These are phyloP conservation scores for Fregata magnificens DNA, from an alignment of 2,113 vertebrate species.

Conservation along the genomic window DNA sequence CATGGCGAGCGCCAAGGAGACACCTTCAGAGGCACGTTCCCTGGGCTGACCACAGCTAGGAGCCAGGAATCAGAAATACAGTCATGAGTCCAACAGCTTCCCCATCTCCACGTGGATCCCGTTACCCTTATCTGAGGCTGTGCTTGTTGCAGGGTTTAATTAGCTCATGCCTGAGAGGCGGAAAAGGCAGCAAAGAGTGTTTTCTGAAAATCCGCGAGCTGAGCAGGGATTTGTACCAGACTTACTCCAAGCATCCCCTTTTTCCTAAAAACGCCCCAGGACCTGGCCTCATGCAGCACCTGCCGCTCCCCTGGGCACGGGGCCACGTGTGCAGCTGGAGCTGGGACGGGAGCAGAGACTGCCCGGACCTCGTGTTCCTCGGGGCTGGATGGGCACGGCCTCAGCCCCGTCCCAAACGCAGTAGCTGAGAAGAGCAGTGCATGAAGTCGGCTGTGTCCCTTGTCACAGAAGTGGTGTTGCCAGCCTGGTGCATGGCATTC, in stretches of 20 bases:
- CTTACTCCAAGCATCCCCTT: not conserved
- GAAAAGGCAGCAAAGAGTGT: not conserved
- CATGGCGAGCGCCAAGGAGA: not conserved
- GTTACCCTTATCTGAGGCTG: not conserved
- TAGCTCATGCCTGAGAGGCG: not conserved
- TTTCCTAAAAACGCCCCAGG: not conserved
- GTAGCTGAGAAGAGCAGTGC: not conserved
- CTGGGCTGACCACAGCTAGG: not conserved
- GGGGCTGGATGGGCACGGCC: not conserved
- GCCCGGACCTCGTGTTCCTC: fast-evolving
- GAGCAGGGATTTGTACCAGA: not conserved
- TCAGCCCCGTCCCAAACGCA: not conserved
- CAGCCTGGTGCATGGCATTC: fast-evolving
- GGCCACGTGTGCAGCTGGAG: not conserved
- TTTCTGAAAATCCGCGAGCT: fast-evolving
- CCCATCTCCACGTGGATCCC: not conserved
- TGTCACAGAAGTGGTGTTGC: not conserved
- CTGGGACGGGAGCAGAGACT: not conserved
- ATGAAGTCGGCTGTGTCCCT: not conserved
- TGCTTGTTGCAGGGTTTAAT: not conserved
- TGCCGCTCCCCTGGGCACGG: fast-evolving
- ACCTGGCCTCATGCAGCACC: not conserved
- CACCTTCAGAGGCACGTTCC: not conserved
- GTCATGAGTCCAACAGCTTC: not conserved
- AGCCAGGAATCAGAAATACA: not conserved